Conservation (phyloP, 2,797 vertebrate genomes). For the Lithobates pipiens region DNA sequence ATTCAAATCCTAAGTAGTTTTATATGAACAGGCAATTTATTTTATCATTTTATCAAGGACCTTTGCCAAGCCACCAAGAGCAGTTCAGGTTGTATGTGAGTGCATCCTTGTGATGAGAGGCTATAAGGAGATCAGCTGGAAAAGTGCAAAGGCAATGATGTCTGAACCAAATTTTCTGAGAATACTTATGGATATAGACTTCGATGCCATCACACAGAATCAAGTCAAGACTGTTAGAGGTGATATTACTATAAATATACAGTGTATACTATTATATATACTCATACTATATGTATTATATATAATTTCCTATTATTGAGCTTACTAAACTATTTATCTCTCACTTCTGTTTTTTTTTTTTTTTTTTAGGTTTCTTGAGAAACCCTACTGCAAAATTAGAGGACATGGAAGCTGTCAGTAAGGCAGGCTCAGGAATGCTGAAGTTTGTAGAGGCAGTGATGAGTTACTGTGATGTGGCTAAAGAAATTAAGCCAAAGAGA, state of each 20-base stretch:
- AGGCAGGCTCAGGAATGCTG: conserved; percentile 93
- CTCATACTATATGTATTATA: no score
- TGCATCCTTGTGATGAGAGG: conserved; percentile 94
- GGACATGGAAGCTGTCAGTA: conserved; percentile 95
- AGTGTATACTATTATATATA: no score
- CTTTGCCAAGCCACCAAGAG: conserved; percentile 93
- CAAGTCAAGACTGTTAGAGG: conserved; percentile 89
- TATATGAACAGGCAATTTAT: neutral
- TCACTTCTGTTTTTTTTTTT: neutral
- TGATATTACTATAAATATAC: conserved; percentile 64
- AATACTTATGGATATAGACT: conserved; percentile 91
- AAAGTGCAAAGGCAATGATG: conserved; percentile 94
- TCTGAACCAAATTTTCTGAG: conserved; percentile 93
- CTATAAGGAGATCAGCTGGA: conserved; percentile 94
- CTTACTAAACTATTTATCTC: neutral
- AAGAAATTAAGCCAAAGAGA: conserved; percentile 92
- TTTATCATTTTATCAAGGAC: conserved; percentile 76
- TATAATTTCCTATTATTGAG: neutral
- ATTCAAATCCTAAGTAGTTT: neutral
- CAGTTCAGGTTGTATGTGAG: conserved; percentile 93
- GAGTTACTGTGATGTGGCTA: conserved; percentile 91
- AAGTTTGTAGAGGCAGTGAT: conserved; percentile 95
- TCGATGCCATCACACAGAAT: conserved; percentile 81
- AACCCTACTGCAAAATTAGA: conserved; percentile 85
- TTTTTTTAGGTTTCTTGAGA: conserved; percentile 81